phyloP scores from a whole-genome alignment of 2,113 vertebrate species.

The Engraulis encrasicolus region DNA sequence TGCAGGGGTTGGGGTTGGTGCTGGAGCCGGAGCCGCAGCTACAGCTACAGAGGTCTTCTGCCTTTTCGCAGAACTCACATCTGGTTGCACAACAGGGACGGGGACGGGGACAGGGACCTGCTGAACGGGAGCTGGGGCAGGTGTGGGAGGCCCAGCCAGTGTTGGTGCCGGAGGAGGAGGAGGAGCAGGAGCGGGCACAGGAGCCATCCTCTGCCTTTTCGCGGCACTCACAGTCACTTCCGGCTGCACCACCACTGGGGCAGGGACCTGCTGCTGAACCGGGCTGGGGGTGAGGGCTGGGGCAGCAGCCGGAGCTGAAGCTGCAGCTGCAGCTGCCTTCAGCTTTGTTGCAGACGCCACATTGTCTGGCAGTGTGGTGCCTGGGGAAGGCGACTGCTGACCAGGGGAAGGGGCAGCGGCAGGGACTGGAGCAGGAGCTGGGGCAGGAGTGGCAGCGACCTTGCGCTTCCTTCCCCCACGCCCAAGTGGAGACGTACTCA shows the following conservation, averaged over 20 bases:
- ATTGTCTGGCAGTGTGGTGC: background rate
- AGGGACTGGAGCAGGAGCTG: background rate
- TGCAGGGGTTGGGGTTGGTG: background rate
- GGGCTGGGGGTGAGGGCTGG: background rate
- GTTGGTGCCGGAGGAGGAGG: background rate
- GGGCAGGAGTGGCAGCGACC: background rate
- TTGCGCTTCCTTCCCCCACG: background rate
- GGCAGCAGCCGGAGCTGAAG: background rate
- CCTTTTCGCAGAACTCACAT: background rate
- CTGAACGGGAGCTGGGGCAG: background rate
- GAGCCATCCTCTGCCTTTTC: background rate
- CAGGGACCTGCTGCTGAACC: background rate
- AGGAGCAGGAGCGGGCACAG: background rate
- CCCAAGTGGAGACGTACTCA: background rate
- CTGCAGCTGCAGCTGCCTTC: background rate
- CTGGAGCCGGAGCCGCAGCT: background rate
- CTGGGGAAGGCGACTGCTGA: background rate
- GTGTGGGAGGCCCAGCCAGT: background rate
- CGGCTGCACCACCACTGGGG: background rate
- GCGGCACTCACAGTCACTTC: background rate
- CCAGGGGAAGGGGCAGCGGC: background rate
- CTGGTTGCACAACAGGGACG: background rate
- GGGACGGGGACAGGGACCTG: background rate
- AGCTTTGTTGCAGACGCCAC: background rate
- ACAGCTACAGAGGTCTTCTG: background rate